Percentiles rank a stretch among this genome's conserved stretches.
Evolutionary conservation across 2,113 vertebrate species (phyloP).

Genomic region (Eulemur macaco): DNA sequence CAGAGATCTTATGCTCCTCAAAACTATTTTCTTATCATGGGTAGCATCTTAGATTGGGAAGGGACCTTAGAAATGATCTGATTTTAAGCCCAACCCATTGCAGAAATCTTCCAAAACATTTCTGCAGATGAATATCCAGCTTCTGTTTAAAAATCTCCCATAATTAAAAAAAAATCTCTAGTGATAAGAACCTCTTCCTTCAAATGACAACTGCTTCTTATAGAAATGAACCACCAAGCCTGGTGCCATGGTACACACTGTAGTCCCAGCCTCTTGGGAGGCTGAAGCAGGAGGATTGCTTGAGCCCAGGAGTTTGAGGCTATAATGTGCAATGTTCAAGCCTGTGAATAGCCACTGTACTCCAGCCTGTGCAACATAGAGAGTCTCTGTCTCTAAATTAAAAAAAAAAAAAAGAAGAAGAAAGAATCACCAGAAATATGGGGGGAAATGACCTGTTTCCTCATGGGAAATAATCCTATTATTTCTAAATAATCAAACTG

Average conservation of each 20-base stretch:
- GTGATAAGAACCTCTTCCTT: neutral
- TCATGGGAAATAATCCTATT: neutral
- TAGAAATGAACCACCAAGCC: neutral
- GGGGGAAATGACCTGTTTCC: neutral
- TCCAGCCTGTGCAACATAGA: neutral
- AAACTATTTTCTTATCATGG: neutral
- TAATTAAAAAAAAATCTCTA: neutral
- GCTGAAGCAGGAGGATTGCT: neutral
- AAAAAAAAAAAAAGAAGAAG: neutral
- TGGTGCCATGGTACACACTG: neutral
- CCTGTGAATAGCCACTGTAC: neutral
- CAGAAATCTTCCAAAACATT: neutral
- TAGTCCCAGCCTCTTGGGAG: neutral
- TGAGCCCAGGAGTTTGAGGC: neutral
- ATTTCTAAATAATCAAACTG: neutral
- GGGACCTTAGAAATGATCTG: neutral
- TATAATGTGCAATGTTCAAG: neutral
- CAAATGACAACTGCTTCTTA: neutral
- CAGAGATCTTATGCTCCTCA: neutral
- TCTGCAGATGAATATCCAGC: neutral
- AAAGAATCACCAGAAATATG: neutral
- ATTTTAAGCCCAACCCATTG: neutral
- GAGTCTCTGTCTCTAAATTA: neutral
- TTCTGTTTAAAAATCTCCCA: neutral
- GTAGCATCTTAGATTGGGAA: neutral